Evolutionary conservation across 2,888 invertebrate species (phyloP).

Genomic region (Ethmia dodecea): DNA sequence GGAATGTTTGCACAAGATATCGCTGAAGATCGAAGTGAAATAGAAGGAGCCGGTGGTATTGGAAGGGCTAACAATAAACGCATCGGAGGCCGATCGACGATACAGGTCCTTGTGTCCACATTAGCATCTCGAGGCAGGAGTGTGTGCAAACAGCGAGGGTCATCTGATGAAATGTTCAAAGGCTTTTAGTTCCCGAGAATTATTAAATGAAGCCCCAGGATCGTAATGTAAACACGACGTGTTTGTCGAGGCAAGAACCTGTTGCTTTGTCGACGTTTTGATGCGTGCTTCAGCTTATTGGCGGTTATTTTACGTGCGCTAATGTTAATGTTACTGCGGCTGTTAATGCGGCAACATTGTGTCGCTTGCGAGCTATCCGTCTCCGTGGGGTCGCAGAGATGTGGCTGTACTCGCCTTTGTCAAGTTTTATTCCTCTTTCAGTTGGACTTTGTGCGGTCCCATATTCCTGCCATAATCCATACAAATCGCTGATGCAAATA

Average conservation of each 20-base stretch:
- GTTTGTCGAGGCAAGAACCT: conserved; percentile 72
- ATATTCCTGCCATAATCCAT: too few relatives aligned
- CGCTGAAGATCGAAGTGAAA: conserved; percentile 60
- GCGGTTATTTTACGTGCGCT: conserved; percentile 72
- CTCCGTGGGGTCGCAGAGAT: conserved; percentile 15
- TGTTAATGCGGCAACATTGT: conserved; percentile 66
- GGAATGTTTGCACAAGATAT: conserved; percentile 55
- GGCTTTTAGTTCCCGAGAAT: conserved; percentile 78
- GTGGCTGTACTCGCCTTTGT: conserved; percentile 29
- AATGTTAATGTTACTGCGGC: conserved; percentile 65
- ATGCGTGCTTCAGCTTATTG: conserved; percentile 71
- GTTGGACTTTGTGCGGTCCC: conserved; percentile 18
- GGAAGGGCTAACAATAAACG: conserved; percentile 64
- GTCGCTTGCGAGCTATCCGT: conserved; percentile 21
- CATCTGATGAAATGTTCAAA: conserved; percentile 78
- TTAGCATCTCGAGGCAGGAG: conserved; percentile 74
- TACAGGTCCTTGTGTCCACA: conserved; percentile 77
- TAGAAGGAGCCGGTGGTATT: conserved; percentile 60
- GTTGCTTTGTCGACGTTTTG: conserved; percentile 71
- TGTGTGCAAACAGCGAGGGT: conserved; percentile 76
- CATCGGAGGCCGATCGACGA: conserved; percentile 72
- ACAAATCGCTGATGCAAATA: too few relatives aligned
- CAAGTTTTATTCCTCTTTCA: conserved; percentile 27
- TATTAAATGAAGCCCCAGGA: conserved; percentile 77
- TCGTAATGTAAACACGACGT: conserved; percentile 72